Conservation (phyloP, 1,140 invertebrate species). For the Homalodisca vitripennis region DNA sequence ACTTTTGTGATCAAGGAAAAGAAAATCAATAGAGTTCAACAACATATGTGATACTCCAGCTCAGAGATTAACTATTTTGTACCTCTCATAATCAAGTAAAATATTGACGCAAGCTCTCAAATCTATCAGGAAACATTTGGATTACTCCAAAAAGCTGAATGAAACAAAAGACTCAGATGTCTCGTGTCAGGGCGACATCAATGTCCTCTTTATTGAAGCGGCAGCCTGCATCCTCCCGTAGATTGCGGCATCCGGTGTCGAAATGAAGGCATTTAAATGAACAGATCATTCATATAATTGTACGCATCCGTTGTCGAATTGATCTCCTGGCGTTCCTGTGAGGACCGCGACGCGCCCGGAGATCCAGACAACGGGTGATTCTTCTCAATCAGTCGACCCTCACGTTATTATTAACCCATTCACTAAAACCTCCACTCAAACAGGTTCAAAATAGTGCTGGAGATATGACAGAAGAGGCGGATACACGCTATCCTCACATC, state of each 20-base stretch:
- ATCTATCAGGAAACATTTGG: not conserved
- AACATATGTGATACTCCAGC: not conserved
- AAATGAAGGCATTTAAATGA: constrained; percentile 25
- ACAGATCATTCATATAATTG: constrained; percentile 14
- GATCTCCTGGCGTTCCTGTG: too few species aligned
- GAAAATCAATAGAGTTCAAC: too few species aligned
- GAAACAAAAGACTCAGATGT: not conserved
- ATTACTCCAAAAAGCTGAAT: not conserved
- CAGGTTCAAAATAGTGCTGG: too few species aligned
- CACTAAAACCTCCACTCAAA: too few species aligned
- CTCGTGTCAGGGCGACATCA: not conserved
- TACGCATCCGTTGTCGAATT: constrained; percentile 13
- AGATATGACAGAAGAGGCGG: too few species aligned
- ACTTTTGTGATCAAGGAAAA: too few species aligned
- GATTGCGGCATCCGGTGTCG: constrained; percentile 17
- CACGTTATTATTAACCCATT: too few species aligned
- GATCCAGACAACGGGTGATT: too few species aligned
- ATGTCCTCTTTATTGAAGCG: not conserved
- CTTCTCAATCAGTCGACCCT: too few species aligned
- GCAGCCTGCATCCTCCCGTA: not conserved
- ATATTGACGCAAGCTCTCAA: not conserved
- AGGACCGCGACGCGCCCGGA: too few species aligned
- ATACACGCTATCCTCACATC: too few species aligned
- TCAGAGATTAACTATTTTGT: not conserved
- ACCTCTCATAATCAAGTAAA: not conserved